A percentile compares a stretch with the other conserved stretches of the same genome.
Conservation (phyloP, 2,113 vertebrate genomes). For the Strix uralensis region DNA sequence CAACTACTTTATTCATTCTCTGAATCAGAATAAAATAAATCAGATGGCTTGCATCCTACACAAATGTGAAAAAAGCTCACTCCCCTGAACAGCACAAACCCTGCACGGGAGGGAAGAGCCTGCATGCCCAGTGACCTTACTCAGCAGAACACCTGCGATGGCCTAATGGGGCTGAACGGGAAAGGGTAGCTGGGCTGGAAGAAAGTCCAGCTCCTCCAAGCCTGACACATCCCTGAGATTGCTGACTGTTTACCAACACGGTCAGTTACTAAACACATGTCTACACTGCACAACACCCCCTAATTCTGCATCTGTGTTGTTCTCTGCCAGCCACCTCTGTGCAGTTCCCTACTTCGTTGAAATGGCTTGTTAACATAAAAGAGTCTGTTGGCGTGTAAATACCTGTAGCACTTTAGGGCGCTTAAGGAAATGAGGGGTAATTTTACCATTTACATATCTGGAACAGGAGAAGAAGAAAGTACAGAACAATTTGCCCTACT, state of each 20-base stretch:
- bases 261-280: background rate
- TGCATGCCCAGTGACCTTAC: background rate
- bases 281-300: background rate
- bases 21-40: background rate
- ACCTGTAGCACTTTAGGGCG: background rate
- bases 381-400: background rate
- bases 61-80: background rate
- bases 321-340: background rate
- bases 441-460: background rate
- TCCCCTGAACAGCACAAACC: background rate
- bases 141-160: background rate
- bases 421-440: background rate
- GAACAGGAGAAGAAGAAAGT: background rate
- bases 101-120: accelerated
- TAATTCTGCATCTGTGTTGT: background rate
- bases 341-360: background rate
- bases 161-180: accelerated
- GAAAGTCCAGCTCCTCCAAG: background rate
- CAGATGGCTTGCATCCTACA: background rate
- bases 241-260: background rate
- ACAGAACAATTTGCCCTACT: background rate
- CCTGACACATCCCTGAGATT: accelerated
- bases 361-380: background rate
- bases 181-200: background rate
- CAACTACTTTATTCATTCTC: background rate